Evolutionary conservation across 2,888 invertebrate species (phyloP).

Genomic region (Venustoraphidia nigricollis): DNA sequence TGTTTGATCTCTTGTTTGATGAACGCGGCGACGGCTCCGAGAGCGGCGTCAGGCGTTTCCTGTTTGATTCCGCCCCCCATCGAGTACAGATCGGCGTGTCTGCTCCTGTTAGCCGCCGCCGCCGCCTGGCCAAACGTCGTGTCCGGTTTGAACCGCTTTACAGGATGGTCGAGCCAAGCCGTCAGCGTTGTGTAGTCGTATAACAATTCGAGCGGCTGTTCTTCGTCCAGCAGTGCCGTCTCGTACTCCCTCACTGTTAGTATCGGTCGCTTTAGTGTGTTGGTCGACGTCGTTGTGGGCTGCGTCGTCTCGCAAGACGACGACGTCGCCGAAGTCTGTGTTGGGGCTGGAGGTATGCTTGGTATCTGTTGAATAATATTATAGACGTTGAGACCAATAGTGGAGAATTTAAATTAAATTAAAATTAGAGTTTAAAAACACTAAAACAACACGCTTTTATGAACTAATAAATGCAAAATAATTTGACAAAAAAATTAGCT

Average conservation of each 20-base stretch:
- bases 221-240: conserved; percentile 64
- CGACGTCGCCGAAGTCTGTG: no score
- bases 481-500: no score
- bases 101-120: conserved; percentile 25
- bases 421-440: no score
- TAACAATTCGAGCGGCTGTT: conserved; percentile 61
- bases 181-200: conserved; percentile 79
- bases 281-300: conserved; percentile 4
- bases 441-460: no score
- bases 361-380: not conserved
- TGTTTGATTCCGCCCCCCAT: conserved; percentile 16
- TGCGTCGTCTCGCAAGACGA: not conserved
- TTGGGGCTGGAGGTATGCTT: not conserved
- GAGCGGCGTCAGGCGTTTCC: conserved; percentile 17
- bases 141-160: conserved; percentile 68
- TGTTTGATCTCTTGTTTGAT: conserved; percentile 43
- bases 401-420: no score
- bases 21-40: conserved; percentile 12
- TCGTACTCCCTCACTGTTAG: conserved; percentile 67
- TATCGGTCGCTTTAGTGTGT: conserved; percentile 52
- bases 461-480: no score
- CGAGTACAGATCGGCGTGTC: conserved; percentile 25
- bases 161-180: conserved; percentile 81
- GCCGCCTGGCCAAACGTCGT: conserved; percentile 14
- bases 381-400: no score